A percentile compares a stretch with the other conserved stretches of the same genome.
Conservation (phyloP, 2,797 vertebrate species). For the Tragopan temminckii region DNA sequence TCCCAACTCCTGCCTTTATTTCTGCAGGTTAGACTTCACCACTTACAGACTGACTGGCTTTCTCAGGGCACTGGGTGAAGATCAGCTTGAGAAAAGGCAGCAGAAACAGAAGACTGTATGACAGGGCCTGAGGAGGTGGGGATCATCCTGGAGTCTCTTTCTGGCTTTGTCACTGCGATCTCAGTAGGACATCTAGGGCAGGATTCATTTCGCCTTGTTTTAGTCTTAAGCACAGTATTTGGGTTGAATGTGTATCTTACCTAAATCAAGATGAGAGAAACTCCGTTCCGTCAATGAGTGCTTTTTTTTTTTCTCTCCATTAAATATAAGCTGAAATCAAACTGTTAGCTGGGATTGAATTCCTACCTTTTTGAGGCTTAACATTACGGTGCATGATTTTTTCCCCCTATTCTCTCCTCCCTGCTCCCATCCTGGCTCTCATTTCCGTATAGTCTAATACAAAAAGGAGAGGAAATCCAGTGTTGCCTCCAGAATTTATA, state of each 20-base stretch:
- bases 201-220: neutral
- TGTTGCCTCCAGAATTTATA: accelerated
- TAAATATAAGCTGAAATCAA: slow-evolving; percentile 21
- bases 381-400: slow-evolving; percentile 49
- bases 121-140: neutral
- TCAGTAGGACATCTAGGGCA: neutral
- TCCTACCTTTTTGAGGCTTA: slow-evolving; percentile 33
- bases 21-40: neutral
- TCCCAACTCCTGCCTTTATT: neutral
- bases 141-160: neutral
- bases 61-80: neutral
- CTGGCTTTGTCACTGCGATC: neutral
- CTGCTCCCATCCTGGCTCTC: slow-evolving; percentile 31
- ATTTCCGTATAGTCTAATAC: neutral
- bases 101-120: neutral
- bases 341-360: slow-evolving; percentile 43
- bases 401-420: neutral
- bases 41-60: neutral
- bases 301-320: neutral
- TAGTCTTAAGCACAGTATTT: neutral
- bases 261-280: slow-evolving; percentile 46
- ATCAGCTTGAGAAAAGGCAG: accelerated
- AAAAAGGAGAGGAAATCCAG: neutral
- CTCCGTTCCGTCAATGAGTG: slow-evolving; percentile 14
- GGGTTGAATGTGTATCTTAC: neutral